These are phyloP conservation scores for Eclectus roratus DNA, from an alignment of 2,113 vertebrate species.

Conservation along the genomic window DNA sequence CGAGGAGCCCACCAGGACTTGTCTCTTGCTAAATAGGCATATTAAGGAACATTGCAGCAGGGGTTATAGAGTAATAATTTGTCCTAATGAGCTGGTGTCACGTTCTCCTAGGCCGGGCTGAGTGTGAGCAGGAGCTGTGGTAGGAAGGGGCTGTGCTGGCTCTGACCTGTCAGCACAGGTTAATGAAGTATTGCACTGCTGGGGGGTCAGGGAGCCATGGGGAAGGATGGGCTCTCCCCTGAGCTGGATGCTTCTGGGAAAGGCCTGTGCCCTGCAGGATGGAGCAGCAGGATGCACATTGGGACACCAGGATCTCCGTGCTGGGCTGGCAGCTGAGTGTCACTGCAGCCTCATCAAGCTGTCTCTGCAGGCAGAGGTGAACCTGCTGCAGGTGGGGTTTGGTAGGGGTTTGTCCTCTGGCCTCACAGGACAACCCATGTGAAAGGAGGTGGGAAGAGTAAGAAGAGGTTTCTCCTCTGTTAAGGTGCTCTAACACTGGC, in stretches of 20 bases:
- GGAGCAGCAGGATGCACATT: not conserved
- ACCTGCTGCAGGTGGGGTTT: fast-evolving
- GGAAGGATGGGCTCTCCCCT: not conserved
- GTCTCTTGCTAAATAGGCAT: constrained; percentile 68
- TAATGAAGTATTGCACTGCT: constrained; percentile 19
- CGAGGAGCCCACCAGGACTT: constrained; percentile 62
- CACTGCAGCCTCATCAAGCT: not conserved
- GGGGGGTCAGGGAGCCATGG: not conserved
- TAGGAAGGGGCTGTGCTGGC: not conserved
- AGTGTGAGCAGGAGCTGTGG: not conserved
- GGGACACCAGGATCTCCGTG: not conserved
- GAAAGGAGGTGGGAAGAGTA: not conserved
- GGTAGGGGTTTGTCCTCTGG: not conserved
- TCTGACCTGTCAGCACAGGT: constrained; percentile 52
- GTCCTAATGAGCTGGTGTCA: constrained; percentile 62
- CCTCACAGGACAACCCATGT: not conserved
- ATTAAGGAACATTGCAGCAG: constrained; percentile 63
- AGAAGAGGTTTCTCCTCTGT: not conserved
- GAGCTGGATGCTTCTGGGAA: not conserved
- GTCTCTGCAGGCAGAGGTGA: not conserved
- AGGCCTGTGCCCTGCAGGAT: constrained; percentile 61
- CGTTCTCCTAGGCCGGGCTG: constrained; percentile 30
- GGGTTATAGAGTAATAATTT: constrained; percentile 61
- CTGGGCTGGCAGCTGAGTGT: not conserved
- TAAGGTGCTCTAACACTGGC: not conserved